Base-by-base conservation (phyloP, 2,797 vertebrate genomes). In the Taeniopygia guttata region DNA sequence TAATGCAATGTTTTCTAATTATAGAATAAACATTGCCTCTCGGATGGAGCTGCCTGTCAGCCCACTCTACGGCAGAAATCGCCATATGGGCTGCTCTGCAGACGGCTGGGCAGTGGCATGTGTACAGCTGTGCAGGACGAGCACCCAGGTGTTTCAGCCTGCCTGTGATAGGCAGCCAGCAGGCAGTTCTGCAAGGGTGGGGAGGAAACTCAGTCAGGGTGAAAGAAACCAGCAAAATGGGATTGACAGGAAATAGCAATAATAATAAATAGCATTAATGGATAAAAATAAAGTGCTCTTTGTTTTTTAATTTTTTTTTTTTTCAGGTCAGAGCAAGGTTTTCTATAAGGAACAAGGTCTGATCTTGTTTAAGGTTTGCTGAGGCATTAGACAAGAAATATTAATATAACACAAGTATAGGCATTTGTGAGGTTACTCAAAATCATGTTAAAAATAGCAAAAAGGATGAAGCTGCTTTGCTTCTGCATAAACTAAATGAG, bases 61-160 rank as follows among this genome's bases (percentile, higher is more conserved):
- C 75, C 59, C 66, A 3, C 25, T 69, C 32, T 45, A 18, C 9
- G 10, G 77, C 27, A 54, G 79, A 27, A 69, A 18, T 25, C 0
- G 16, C 94, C 96, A 96, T 93, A 87, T 95, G 96, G 94, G 60
- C 58, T 45, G 38, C 62, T 80, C 89, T 54, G 85, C 94, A 93
- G 92, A 87, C 4, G 89, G 85, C 87, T 75, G 78, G 87, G 91
- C 95, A 94, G 90, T 80, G 84, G 78, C 94, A 55, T 18, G 70
- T 26, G 84, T 92, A 79, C 95, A 95, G 97, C 89, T 97, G 96
- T 82, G 84, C 82, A 68, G 56, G 73, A 94, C 1, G 23, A 92
- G 89, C 49, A 86, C 75, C 91, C 94, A 95, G 85, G 93, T 86
- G 93, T 95, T 93, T 77, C 89, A 90, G 49, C 72, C 66, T 95